phyloP scores from a whole-genome alignment of 2,113 vertebrate genomes.

The Hepsetus odoe region DNA sequence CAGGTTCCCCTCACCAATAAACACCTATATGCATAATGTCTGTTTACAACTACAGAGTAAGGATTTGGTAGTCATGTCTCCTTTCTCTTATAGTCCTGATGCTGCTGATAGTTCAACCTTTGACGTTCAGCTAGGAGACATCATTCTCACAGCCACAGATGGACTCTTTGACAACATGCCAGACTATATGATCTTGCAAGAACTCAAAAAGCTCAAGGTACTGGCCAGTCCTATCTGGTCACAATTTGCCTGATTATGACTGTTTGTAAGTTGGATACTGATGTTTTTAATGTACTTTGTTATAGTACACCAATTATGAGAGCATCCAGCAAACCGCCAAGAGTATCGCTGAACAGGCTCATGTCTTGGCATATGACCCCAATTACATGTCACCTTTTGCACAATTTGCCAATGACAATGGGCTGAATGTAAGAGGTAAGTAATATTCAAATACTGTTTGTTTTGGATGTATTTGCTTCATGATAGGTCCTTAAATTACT shows the following conservation, averaged over 20 bases:
- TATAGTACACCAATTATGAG: constrained; percentile 94
- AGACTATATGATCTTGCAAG: constrained; percentile 98
- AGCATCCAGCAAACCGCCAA: constrained; percentile 95
- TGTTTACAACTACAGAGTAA: no score
- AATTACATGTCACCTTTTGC: constrained; percentile 99
- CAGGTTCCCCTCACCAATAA: no score
- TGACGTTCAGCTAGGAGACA: constrained; percentile 95
- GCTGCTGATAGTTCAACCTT: constrained; percentile 95
- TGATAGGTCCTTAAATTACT: not conserved
- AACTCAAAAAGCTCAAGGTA: constrained; percentile 97
- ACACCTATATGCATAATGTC: no score
- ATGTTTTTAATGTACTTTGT: not conserved
- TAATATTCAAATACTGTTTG: not conserved
- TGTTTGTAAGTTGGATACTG: not conserved
- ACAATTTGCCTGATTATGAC: not conserved
- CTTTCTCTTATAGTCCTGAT: constrained; percentile 80
- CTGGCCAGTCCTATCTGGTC: not conserved
- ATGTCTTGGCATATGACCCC: constrained; percentile 95
- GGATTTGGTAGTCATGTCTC: no score
- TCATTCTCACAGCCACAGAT: constrained; percentile 95
- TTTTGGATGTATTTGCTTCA: not conserved
- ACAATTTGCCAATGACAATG: constrained; percentile 98
- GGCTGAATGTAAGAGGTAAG: constrained; percentile 96
- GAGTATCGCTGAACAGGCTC: constrained; percentile 96
- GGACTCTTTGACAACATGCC: constrained; percentile 99